phyloP scores from a whole-genome alignment of 1,140 invertebrate species.

The Drosophila baimaii region DNA sequence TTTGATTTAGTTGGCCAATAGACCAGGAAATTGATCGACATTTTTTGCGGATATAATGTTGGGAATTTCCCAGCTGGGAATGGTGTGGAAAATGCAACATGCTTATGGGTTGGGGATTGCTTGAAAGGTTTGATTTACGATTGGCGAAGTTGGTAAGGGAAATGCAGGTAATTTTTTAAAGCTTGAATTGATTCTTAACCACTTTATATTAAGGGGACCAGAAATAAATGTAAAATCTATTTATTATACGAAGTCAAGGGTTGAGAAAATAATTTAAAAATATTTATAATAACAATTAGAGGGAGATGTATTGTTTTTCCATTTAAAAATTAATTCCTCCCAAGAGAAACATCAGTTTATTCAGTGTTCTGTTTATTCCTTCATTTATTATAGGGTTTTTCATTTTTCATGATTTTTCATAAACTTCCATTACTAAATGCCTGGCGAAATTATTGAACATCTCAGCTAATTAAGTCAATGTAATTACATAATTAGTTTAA shows the following conservation, averaged over 20 bases:
- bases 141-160: not conserved
- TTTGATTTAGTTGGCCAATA: conserved; percentile 63
- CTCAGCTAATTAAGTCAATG: conserved; percentile 77
- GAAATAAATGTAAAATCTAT: too few species aligned
- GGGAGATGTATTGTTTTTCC: too few species aligned
- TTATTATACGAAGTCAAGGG: too few species aligned
- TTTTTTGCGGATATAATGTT: conserved; percentile 8
- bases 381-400: conserved; percentile 63
- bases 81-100: not conserved
- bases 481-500: conserved; percentile 70
- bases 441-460: conserved; percentile 77
- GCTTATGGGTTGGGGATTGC: not conserved
- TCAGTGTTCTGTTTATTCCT: conserved; percentile 46
- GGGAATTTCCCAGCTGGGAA: conserved; percentile 9
- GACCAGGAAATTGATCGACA: conserved; percentile 25
- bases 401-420: conserved; percentile 36
- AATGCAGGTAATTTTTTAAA: not conserved
- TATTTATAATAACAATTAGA: not conserved
- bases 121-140: conserved; percentile 8
- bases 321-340: not conserved
- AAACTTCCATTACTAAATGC: conserved; percentile 68
- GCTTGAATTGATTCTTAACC: not conserved
- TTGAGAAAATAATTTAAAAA: not conserved
- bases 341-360: not conserved
- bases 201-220: too few species aligned